Conservation (phyloP, 2,888 invertebrate species). For the Melanargia galathea region DNA sequence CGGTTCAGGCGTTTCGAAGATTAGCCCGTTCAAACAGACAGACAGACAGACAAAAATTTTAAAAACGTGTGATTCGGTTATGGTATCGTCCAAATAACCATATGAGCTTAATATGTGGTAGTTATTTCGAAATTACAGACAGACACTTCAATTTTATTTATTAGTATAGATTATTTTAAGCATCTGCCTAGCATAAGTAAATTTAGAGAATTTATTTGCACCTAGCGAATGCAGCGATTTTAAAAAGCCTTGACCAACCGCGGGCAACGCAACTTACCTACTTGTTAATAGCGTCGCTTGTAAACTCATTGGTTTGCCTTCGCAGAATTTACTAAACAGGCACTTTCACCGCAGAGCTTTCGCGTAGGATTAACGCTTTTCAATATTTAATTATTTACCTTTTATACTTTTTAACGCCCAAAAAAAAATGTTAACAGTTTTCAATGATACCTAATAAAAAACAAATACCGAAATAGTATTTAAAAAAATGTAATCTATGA, state of each 20-base stretch:
- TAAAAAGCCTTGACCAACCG: neutral
- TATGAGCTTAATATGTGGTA: no score
- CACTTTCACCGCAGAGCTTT: no score
- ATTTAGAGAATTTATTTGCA: neutral
- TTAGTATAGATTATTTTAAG: no score
- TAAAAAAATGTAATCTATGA: neutral
- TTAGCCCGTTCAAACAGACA: no score
- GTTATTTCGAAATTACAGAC: no score
- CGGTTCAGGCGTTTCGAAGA: no score
- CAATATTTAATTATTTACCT: conserved; percentile 6
- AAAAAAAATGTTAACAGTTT: no score
- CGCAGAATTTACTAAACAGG: neutral
- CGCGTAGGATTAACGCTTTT: neutral
- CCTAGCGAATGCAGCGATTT: neutral
- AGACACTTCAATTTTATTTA: no score
- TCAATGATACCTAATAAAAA: neutral
- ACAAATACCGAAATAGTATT: neutral
- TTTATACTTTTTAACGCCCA: no score
- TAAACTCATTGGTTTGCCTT: conserved; percentile 9
- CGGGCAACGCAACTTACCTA: neutral
- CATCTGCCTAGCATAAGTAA: neutral
- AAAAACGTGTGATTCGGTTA: no score
- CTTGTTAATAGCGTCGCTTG: conserved; percentile 8
- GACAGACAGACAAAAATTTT: no score
- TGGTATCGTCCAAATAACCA: no score